These are phyloP conservation scores for Plectus sambesii DNA, from an alignment of 1,140 invertebrate genomes.

Conservation along the genomic window DNA sequence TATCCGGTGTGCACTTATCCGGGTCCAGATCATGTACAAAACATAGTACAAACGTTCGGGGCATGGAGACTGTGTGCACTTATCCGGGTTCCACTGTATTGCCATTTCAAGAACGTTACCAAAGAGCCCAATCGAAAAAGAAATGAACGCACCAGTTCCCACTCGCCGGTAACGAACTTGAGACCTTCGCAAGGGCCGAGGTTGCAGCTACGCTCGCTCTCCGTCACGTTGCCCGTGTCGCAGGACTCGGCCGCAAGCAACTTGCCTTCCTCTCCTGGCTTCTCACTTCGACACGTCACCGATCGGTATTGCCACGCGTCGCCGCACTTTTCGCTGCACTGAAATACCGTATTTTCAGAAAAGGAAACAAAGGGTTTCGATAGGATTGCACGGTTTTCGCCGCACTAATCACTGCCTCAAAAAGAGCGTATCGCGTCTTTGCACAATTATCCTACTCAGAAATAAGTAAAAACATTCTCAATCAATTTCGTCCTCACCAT, in stretches of 20 bases:
- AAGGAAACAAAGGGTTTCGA: no score
- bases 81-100: no score
- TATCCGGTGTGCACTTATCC: no score
- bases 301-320: conserved; percentile 56
- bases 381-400: conserved; percentile 41
- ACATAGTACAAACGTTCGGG: no score
- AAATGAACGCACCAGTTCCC: conserved; percentile 66
- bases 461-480: not conserved
- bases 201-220: conserved; percentile 59
- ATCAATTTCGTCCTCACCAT: not conserved
- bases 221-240: conserved; percentile 56
- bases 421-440: not conserved
- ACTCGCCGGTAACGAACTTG: conserved; percentile 75
- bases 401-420: conserved; percentile 5
- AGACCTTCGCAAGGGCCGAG: conserved; percentile 73
- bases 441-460: not conserved
- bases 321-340: conserved; percentile 53
- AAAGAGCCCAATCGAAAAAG: not conserved
- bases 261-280: conserved; percentile 55
- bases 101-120: no score
- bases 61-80: no score
- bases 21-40: no score
- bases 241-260: conserved; percentile 63
- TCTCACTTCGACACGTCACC: conserved; percentile 56
- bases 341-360: no score